Conservation (phyloP, 2,888 invertebrate genomes). For the Dermolepida albohirtum region DNA sequence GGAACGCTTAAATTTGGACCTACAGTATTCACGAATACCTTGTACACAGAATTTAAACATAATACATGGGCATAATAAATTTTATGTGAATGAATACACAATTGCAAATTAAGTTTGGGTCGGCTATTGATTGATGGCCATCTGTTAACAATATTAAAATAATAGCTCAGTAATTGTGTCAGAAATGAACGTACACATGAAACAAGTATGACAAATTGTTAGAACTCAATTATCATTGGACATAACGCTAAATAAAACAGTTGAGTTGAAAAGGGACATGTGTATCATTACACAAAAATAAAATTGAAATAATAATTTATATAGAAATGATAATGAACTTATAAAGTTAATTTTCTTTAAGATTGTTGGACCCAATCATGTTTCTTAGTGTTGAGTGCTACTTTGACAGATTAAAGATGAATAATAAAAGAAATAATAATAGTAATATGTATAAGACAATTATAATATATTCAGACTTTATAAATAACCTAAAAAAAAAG, state of each 20-base stretch:
- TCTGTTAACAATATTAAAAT: constrained; percentile 32
- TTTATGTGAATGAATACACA: constrained; percentile 19
- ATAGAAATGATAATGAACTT: too few species aligned
- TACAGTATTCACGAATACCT: constrained; percentile 21
- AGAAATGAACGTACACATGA: constrained; percentile 5
- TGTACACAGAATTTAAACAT: not conserved
- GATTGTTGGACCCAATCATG: too few species aligned
- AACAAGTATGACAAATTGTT: constrained; percentile 24
- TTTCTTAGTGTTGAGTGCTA: too few species aligned
- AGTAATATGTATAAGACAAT: too few species aligned
- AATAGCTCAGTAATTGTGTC: constrained; percentile 30
- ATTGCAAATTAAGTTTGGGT: constrained; percentile 32
- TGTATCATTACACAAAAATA: not conserved
- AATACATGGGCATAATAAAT: constrained; percentile 29
- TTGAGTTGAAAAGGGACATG: too few species aligned
- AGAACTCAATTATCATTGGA: constrained; percentile 20
- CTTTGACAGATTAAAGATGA: too few species aligned
- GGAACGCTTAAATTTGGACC: constrained; percentile 29
- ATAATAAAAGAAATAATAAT: too few species aligned
- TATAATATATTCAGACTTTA: too few species aligned
- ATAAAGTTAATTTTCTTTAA: too few species aligned
- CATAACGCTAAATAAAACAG: not conserved
- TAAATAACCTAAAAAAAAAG: too few species aligned
- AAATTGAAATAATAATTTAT: not conserved
- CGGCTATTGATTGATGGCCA: constrained; percentile 30